These are phyloP conservation scores for Limnothrissa miodon DNA, from an alignment of 2,113 vertebrate genomes.

Conservation along the genomic window DNA sequence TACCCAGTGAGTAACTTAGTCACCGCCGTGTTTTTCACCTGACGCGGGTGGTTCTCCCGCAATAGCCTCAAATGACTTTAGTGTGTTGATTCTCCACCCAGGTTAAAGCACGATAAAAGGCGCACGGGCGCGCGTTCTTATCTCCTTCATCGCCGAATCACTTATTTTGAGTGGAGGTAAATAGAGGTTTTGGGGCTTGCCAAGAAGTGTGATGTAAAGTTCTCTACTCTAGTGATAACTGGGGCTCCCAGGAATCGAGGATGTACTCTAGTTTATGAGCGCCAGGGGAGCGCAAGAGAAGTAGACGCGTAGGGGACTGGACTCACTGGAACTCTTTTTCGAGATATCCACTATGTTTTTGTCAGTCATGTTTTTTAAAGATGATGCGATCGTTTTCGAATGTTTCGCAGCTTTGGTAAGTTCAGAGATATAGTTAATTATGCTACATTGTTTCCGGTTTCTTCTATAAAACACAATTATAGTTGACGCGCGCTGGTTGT, in stretches of 20 bases:
- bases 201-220: slow-evolving; percentile 60
- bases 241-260: slow-evolving; percentile 29
- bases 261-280: slow-evolving; percentile 16
- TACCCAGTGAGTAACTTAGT: slow-evolving; percentile 71
- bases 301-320: neutral
- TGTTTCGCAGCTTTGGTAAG: slow-evolving; percentile 74
- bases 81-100: slow-evolving; percentile 53
- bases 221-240: slow-evolving; percentile 33
- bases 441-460: neutral
- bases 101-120: slow-evolving; percentile 41
- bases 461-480: neutral
- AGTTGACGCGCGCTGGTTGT: neutral
- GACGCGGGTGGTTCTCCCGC: slow-evolving; percentile 49
- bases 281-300: neutral
- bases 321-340: neutral
- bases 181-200: slow-evolving; percentile 56
- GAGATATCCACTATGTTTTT: slow-evolving; percentile 31
- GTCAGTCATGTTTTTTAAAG: slow-evolving; percentile 62
- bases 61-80: slow-evolving; percentile 46
- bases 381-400: slow-evolving; percentile 68
- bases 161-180: slow-evolving; percentile 57
- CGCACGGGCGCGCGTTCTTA: slow-evolving; percentile 51
- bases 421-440: neutral
- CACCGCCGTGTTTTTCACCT: slow-evolving; percentile 45
- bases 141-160: slow-evolving; percentile 52